These are phyloP conservation scores for Calliphora vicina DNA, from an alignment of 1,140 invertebrate species.

Conservation along the genomic window DNA sequence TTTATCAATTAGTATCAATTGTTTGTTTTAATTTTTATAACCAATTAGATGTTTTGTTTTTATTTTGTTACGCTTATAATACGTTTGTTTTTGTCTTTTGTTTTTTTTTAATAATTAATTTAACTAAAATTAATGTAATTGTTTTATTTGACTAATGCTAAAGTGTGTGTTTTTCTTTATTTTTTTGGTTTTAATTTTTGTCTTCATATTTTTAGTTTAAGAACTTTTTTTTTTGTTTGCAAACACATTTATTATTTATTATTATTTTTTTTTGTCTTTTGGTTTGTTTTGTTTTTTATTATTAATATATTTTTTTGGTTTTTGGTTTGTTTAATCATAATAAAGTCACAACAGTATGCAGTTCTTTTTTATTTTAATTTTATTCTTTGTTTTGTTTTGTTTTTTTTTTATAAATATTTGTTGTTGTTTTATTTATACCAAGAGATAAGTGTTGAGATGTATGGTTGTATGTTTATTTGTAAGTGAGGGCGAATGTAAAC, in stretches of 20 bases:
- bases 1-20: slow-evolving; percentile 27
- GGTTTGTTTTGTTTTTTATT: slow-evolving; percentile 12
- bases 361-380: slow-evolving; percentile 24
- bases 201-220: slow-evolving; percentile 17
- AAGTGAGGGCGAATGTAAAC: not conserved
- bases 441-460: slow-evolving; percentile 12
- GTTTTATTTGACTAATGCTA: slow-evolving; percentile 19
- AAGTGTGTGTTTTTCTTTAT: slow-evolving; percentile 26
- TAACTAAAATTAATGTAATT: slow-evolving; percentile 31
- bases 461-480: no score
- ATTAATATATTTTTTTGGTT: slow-evolving; percentile 29
- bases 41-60: slow-evolving; percentile 16
- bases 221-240: slow-evolving; percentile 27
- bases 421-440: slow-evolving; percentile 22
- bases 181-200: not conserved
- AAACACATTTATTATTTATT: slow-evolving; percentile 29
- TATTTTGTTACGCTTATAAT: slow-evolving; percentile 22
- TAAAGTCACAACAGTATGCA: slow-evolving; percentile 34
- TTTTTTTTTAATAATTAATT: slow-evolving; percentile 19
- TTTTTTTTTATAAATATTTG: slow-evolving; percentile 5
- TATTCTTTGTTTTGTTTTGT: not conserved
- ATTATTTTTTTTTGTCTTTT: slow-evolving; percentile 14
- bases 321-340: slow-evolving; percentile 31
- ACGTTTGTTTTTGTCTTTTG: not conserved
- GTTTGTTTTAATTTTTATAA: not conserved